phyloP scores from a whole-genome alignment of 2,888 invertebrate genomes.

The Athrips mouffetella region DNA sequence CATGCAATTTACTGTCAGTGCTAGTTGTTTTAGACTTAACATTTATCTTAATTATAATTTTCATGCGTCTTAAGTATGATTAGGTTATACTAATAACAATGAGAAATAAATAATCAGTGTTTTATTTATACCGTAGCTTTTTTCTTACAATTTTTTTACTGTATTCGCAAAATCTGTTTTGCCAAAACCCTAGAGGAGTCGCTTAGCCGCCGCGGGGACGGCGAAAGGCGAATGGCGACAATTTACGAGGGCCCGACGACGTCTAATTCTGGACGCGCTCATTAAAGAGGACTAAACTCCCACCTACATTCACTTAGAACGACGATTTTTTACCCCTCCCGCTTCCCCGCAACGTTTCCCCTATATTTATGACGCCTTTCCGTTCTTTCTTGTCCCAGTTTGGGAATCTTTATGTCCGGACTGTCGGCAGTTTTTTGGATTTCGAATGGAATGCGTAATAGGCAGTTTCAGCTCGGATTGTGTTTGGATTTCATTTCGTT shows the following conservation, averaged over 20 bases:
- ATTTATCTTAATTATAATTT: too few relatives aligned
- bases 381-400: slow-evolving; percentile 21
- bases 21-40: too few relatives aligned
- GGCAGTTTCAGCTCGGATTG: slow-evolving; percentile 15
- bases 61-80: too few relatives aligned
- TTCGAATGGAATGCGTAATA: slow-evolving; percentile 17
- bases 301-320: slow-evolving; percentile 65
- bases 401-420: slow-evolving; percentile 19
- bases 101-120: too few relatives aligned
- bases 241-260: slow-evolving; percentile 70
- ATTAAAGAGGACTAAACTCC: slow-evolving; percentile 64
- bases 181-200: background rate
- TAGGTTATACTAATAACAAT: too few relatives aligned
- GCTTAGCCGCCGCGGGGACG: background rate
- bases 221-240: slow-evolving; percentile 52
- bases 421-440: slow-evolving; percentile 14
- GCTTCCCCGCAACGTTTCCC: slow-evolving; percentile 19
- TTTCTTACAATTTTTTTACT: slow-evolving; percentile 22
- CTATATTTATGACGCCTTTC: slow-evolving; percentile 25
- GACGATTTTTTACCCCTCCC: slow-evolving; percentile 45
- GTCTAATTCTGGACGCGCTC: slow-evolving; percentile 65
- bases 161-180: slow-evolving; percentile 23
- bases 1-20: too few relatives aligned
- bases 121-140: background rate
- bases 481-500: slow-evolving; percentile 8